Conservation (phyloP, 2,113 vertebrate genomes). For the Melanerpes aurifrons region DNA sequence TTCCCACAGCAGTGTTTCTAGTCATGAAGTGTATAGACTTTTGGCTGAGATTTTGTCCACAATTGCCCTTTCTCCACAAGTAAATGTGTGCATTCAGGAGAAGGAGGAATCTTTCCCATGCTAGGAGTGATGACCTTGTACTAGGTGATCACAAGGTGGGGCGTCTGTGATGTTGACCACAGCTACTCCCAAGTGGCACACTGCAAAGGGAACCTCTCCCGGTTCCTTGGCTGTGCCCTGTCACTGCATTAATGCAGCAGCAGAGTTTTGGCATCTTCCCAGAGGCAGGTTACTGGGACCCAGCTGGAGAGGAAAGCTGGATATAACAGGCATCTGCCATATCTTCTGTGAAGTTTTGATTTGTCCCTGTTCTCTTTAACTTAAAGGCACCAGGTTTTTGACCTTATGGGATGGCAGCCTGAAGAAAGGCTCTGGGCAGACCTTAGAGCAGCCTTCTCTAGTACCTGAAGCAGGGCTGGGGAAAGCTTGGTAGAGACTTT, state of each 20-base stretch:
- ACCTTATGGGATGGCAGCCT: neutral
- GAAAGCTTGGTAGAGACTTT: too few relatives aligned
- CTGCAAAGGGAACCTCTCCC: neutral
- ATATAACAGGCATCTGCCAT: neutral
- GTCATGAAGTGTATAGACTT: neutral
- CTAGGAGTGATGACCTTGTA: neutral
- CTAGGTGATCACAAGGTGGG: neutral
- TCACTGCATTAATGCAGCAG: neutral
- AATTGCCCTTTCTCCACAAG: neutral
- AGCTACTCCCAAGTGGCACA: neutral
- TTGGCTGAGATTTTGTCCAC: neutral
- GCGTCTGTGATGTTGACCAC: neutral
- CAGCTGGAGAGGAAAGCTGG: neutral
- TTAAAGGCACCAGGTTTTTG: neutral
- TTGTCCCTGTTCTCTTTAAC: neutral
- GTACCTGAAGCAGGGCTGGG: too few relatives aligned
- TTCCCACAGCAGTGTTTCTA: neutral
- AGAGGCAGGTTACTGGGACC: neutral
- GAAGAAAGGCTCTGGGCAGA: too few relatives aligned
- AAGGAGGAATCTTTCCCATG: neutral
- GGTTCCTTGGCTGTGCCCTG: neutral
- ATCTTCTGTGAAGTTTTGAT: neutral
- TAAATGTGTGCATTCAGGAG: neutral
- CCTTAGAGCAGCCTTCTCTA: too few relatives aligned
- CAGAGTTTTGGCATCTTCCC: neutral